Evolutionary conservation across 1,140 invertebrate genomes (phyloP), one percentile per base, ranked within the genome.

Genomic region (Trigoniulus corallinus): DNA sequence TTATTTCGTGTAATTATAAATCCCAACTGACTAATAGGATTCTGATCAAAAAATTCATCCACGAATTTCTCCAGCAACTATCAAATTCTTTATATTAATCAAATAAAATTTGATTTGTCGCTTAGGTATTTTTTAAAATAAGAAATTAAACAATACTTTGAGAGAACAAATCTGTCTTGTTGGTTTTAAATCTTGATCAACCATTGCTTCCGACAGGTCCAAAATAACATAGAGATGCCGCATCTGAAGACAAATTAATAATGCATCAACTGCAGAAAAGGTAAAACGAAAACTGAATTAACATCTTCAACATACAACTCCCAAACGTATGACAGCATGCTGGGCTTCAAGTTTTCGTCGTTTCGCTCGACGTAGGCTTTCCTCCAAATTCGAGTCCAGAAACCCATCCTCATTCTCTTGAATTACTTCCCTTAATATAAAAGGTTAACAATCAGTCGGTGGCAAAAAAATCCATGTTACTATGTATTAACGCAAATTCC

Each of bases 11-110:
- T 87, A 13, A 80, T 68, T 57, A 98, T 85, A 44, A 98, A 72
- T 21, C 93, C 94, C 41, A 98, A 68, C 68, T 98, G 95, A 66
- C 89, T 93, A 46, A 98, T 91, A 37, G 95, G 95, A 72, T 98
- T 98, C 70, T 96, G 88, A 68, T 98, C 92, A 68, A 98, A 95
- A 64, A 87, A 98, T 68, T 96, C 91, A 57, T 93, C 85, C 49
- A 98, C 79, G 67, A 97, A 98, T 55, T 80, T 78, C 70, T 96
- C 87, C 47, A 97, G 63, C 23, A 95, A 69, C 86, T 94, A 62
- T 72, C 45, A 61, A 49, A 54, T 7, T 34, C 15, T 34, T 7
- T 34, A 34, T 34, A 34, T 7, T 34, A 7, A 34, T 34, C 29
- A 34, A 34, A 34, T 34, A 34, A 7, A 34, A 34, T 7, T 34